Conservation (phyloP, 1,140 invertebrate genomes). For the Nilaparvata lugens region DNA sequence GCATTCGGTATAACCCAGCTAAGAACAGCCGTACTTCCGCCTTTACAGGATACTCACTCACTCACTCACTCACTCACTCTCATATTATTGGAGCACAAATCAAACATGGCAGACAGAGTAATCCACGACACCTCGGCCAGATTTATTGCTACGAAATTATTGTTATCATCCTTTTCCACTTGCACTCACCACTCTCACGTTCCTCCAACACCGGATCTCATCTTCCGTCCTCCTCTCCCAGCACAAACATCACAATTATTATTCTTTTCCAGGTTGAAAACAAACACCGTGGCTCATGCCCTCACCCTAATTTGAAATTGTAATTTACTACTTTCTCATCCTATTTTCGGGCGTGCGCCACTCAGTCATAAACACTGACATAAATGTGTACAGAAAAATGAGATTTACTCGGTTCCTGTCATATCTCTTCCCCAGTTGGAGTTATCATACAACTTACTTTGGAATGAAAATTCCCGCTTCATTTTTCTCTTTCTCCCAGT, state of each 20-base stretch:
- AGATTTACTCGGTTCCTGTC: no score
- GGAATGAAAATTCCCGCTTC: no score
- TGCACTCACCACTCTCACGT: background rate
- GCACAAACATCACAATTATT: no score
- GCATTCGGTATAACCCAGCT: background rate
- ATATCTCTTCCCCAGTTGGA: no score
- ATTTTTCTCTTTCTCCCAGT: no score
- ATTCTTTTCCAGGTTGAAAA: background rate
- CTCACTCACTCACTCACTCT: no score
- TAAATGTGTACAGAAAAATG: background rate
- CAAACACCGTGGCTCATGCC: background rate
- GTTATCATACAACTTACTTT: no score
- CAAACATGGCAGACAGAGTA: conserved; percentile 1
- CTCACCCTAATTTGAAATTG: conserved; percentile 2
- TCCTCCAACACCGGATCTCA: background rate
- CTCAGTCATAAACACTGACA: background rate
- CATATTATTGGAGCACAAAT: background rate
- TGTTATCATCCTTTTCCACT: background rate
- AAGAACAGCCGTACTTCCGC: background rate
- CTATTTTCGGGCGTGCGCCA: background rate
- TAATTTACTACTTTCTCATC: background rate
- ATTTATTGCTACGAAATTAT: conserved; percentile 1
- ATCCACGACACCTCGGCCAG: background rate
- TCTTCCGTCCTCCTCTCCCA: no score
- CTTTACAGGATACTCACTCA: background rate